Evolutionary conservation across 2,113 vertebrate genomes (phyloP).

Genomic region (Sminthopsis crassicaudata): DNA sequence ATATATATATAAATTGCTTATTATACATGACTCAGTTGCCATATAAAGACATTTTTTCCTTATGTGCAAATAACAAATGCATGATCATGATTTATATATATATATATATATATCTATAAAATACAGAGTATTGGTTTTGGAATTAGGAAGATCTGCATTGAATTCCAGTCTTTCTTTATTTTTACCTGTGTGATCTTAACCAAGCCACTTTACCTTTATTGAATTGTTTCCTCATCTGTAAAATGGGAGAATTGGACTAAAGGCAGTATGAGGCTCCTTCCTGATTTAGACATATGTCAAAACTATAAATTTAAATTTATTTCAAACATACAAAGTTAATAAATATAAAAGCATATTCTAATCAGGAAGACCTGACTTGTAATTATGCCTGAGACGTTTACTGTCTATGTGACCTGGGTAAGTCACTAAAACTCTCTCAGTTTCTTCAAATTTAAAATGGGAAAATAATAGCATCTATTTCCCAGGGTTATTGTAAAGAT

Average conservation of each 20-base stretch:
- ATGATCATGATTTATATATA: neutral
- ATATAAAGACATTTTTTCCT: constrained; percentile 26
- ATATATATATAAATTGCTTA: neutral
- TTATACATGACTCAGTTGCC: neutral
- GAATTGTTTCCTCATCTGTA: neutral
- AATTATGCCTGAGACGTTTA: neutral
- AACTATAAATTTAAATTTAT: neutral
- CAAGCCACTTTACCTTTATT: neutral
- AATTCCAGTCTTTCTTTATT: neutral
- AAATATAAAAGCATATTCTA: neutral
- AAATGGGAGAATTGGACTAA: neutral
- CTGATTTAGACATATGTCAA: neutral
- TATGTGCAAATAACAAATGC: constrained; percentile 24
- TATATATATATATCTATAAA: neutral
- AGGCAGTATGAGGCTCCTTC: neutral
- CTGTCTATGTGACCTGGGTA: neutral
- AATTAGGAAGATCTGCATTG: neutral
- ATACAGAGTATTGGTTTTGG: neutral
- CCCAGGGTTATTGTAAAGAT: neutral
- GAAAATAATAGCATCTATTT: neutral
- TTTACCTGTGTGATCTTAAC: neutral
- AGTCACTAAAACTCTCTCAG: neutral
- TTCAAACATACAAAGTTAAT: neutral
- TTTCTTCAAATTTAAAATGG: neutral
- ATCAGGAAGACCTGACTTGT: too few species aligned